Conservation (phyloP, 2,888 invertebrate genomes). For the Amblyjoppa proteus region DNA sequence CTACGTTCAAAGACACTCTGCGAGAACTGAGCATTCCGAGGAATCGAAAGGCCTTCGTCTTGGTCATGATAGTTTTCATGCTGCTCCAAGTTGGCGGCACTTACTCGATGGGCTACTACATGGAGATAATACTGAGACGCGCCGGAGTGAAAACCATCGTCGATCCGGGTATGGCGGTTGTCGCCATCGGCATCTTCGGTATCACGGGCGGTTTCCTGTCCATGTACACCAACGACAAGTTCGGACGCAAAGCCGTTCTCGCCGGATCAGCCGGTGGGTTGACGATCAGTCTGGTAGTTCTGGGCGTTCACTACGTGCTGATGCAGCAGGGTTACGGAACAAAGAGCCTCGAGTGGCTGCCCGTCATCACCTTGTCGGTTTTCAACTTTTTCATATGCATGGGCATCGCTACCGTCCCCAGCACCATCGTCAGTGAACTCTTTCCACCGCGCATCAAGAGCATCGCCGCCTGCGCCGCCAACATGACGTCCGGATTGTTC, state of each 20-base stretch:
- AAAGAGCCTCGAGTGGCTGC: constrained; percentile 73
- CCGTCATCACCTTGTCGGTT: constrained; percentile 70
- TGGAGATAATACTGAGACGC: constrained; percentile 75
- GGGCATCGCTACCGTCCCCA: constrained; percentile 76
- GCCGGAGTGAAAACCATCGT: constrained; percentile 69
- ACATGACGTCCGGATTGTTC: constrained; percentile 74
- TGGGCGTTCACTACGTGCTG: constrained; percentile 67
- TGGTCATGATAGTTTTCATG: constrained; percentile 74
- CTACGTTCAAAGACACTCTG: constrained; percentile 54
- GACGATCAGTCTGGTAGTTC: constrained; percentile 35
- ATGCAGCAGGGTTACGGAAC: constrained; percentile 72
- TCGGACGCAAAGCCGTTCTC: constrained; percentile 77
- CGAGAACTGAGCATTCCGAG: constrained; percentile 66
- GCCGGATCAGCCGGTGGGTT: constrained; percentile 59
- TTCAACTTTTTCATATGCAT: constrained; percentile 71
- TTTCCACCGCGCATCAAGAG: constrained; percentile 78
- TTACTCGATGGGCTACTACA: constrained; percentile 74
- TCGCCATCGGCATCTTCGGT: constrained; percentile 52
- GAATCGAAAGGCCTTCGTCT: constrained; percentile 74
- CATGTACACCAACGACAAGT: constrained; percentile 77
- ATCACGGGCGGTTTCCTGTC: constrained; percentile 61
- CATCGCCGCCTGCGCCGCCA: constrained; percentile 74
- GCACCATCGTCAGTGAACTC: constrained; percentile 77
- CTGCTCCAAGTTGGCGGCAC: constrained; percentile 80
- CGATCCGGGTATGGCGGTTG: constrained; percentile 68